Percentiles rank a stretch among this genome's conserved stretches.
These are phyloP conservation scores for Palythoa grandis DNA, from an alignment of 92 coral and sea anemone species.

Conservation along the genomic window DNA sequence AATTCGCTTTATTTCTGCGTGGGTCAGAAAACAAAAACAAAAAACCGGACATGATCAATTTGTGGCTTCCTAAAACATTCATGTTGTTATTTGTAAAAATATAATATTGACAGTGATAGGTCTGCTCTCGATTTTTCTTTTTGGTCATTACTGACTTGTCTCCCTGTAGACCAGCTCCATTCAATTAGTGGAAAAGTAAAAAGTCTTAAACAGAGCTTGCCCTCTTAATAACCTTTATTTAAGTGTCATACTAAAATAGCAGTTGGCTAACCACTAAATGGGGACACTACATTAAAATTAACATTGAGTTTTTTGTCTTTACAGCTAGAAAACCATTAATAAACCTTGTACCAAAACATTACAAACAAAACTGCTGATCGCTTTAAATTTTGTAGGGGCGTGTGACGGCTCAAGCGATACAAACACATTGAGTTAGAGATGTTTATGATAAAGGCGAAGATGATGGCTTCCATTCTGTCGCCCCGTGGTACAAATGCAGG, in stretches of 20 bases:
- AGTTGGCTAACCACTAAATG: too few relatives aligned
- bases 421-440: not conserved
- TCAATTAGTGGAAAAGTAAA: not conserved
- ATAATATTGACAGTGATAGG: not conserved
- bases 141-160: not conserved
- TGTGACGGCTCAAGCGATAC: not conserved
- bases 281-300: too few relatives aligned
- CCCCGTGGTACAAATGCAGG: too few relatives aligned
- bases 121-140: not conserved
- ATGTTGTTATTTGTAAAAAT: constrained; percentile 22
- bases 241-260: too few relatives aligned
- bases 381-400: constrained; percentile 25
- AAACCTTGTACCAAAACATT: not conserved
- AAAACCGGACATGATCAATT: constrained; percentile 19
- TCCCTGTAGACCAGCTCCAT: not conserved
- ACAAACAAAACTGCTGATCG: not conserved
- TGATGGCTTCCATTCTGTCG: too few relatives aligned
- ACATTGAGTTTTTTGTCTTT: too few relatives aligned
- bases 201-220: not conserved
- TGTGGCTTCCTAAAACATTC: constrained; percentile 42
- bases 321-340: not conserved
- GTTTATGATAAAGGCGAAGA: not conserved
- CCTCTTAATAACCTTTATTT: too few relatives aligned
- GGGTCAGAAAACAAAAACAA: constrained; percentile 17
- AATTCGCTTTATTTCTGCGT: constrained; percentile 30